Conservation (phyloP, 2,113 vertebrate genomes). For the Notothenia coriiceps region DNA sequence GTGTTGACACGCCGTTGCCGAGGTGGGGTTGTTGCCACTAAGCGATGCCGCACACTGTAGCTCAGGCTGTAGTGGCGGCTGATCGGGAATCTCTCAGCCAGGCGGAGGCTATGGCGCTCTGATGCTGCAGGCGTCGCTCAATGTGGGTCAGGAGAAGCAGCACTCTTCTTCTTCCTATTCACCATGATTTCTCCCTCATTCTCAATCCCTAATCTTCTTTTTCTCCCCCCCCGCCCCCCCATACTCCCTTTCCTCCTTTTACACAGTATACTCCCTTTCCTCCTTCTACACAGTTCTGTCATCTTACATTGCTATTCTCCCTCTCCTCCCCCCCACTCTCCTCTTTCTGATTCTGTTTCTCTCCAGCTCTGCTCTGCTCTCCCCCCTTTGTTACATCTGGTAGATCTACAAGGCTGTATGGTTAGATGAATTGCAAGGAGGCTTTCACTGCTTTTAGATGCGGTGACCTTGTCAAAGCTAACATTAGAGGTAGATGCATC, state of each 20-base stretch:
- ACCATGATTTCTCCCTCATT: conserved; percentile 49
- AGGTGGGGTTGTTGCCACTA: conserved; percentile 78
- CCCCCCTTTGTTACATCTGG: conserved; percentile 74
- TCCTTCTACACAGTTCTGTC: conserved; percentile 47
- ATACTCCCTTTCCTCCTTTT: conserved; percentile 33
- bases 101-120: conserved; percentile 75
- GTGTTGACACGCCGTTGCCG: conserved; percentile 71
- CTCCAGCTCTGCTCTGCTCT: conserved; percentile 37
- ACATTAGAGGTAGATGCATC: conserved; percentile 34
- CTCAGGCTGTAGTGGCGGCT: conserved; percentile 63
- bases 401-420: conserved; percentile 48
- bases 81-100: conserved; percentile 65
- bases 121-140: conserved; percentile 82
- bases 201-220: conserved; percentile 51
- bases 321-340: conserved; percentile 30
- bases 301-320: conserved; percentile 42
- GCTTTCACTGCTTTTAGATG: conserved; percentile 47
- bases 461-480: conserved; percentile 73
- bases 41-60: conserved; percentile 64
- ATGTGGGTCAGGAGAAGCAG: conserved; percentile 86
- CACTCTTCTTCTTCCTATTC: conserved; percentile 64
- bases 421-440: conserved; percentile 27
- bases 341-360: conserved; percentile 47
- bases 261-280: conserved; percentile 34
- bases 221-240: neutral